Evolutionary conservation across 2,888 invertebrate species (phyloP), one percentile per base, ranked within the genome.

Genomic region (Eretmocerus hayati): DNA sequence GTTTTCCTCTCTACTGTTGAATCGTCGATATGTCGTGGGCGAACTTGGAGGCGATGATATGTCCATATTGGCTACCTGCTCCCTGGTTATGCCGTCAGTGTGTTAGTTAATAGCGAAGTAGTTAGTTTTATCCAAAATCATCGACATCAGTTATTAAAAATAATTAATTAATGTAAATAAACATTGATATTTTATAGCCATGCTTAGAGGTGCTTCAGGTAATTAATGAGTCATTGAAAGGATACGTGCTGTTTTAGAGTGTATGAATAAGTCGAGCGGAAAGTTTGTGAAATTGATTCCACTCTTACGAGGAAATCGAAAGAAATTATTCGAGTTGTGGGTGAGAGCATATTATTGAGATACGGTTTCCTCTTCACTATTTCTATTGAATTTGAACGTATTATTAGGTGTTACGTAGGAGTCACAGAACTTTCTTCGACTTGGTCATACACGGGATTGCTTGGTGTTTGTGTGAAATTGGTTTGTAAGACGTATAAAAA

Each of bases 11-110:
- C 77, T 71, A 57, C 72, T 72, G 57, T 71, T 72, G 62, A 69
- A 68, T 36, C 76, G 69, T 22, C 77, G 71, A 60, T 81, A 60
- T 62, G 75, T 62, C 61, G 81, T 69, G 62, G 85, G 74, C 63
- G 81, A 79, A 63, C 77, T 71, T 62, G 81, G 81, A 15, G 81
- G 81, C 13, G 80, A 79, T 46, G 78, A 77, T 51, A 78, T 77
- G 60, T 81, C 81, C 58, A 79, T 64, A 52, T 65, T 65, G 48
- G 69, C 76, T 58, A 74, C 75, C 61, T 74, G 74, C 62, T 75
- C 75, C 74, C 75, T 75, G 62, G 58, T 69, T 65, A 59, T 60
- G 60, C 59, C 47, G 64, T 64, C 66, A 65, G 65, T 67, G 65
- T 66, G 62, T 64, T 66, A 53, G 53, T 50, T 50, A 43, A 26